A percentile compares a stretch with the other conserved stretches of the same genome.
Conservation (phyloP, 2,113 vertebrate species). For the Corythornis cristatus region DNA sequence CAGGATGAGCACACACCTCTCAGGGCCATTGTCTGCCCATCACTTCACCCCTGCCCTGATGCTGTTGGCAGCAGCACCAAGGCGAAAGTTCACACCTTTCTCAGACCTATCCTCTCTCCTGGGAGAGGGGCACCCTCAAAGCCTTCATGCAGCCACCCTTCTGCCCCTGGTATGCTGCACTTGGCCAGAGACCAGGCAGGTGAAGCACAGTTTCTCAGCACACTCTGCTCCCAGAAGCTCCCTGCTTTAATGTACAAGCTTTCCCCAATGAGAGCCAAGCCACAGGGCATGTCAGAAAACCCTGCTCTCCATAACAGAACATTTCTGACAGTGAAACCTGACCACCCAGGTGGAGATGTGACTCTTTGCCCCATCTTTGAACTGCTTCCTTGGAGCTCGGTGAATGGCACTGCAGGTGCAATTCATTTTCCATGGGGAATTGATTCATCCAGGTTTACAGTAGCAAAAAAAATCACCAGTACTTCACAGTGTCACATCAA, state of each 20-base stretch:
- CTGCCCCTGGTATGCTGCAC: neutral
- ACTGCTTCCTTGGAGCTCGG: neutral
- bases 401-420: neutral
- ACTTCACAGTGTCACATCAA: neutral
- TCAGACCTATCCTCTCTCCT: neutral
- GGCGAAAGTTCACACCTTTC: neutral
- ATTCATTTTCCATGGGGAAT: neutral
- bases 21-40: neutral
- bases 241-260: neutral
- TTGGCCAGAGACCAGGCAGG: neutral
- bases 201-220: neutral
- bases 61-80: neutral
- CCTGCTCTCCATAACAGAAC: rapidly evolving
- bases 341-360: neutral
- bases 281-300: neutral
- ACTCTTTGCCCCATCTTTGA: neutral
- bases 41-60: rapidly evolving
- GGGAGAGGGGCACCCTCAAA: neutral
- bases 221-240: neutral
- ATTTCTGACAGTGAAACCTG: rapidly evolving
- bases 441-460: rapidly evolving
- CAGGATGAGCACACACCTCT: neutral
- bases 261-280: neutral
- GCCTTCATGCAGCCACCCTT: neutral
- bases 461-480: neutral